Evolutionary conservation across 2,113 vertebrate genomes (phyloP).

Genomic region (Jaculus jaculus): DNA sequence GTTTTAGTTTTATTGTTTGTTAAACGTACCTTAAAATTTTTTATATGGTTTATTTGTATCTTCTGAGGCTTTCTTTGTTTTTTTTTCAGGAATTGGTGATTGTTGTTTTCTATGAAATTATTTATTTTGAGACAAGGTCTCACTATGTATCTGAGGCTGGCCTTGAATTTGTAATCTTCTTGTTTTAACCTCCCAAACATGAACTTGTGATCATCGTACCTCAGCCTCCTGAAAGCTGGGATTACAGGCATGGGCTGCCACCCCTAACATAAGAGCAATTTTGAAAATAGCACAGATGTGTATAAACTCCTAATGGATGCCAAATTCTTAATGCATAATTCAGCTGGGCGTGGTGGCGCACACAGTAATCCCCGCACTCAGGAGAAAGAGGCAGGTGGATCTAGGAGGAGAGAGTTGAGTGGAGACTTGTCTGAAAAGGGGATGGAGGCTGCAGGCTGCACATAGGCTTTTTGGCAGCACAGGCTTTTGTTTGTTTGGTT

Average conservation of each 20-base stretch:
- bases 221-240: neutral
- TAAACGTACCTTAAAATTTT: slow-evolving; percentile 10
- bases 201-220: neutral
- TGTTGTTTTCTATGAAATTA: slow-evolving; percentile 30
- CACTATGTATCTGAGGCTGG: neutral
- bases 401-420: too few relatives aligned
- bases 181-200: too few relatives aligned
- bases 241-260: neutral
- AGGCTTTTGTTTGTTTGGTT: too few relatives aligned
- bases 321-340: slow-evolving; percentile 10
- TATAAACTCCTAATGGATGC: neutral
- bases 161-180: neutral
- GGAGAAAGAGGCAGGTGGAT: neutral
- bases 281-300: slow-evolving; percentile 47
- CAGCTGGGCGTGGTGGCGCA: neutral
- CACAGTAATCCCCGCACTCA: neutral
- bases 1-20: neutral
- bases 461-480: too few relatives aligned
- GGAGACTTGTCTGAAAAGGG: neutral
- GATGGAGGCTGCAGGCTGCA: too few relatives aligned
- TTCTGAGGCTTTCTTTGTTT: slow-evolving; percentile 31
- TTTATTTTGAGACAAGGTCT: neutral
- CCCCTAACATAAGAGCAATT: neutral
- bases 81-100: slow-evolving; percentile 49
- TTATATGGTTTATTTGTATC: neutral